These are phyloP conservation scores for Lethenteron reissneri DNA, from an alignment of 2,113 vertebrate species.

Conservation along the genomic window DNA sequence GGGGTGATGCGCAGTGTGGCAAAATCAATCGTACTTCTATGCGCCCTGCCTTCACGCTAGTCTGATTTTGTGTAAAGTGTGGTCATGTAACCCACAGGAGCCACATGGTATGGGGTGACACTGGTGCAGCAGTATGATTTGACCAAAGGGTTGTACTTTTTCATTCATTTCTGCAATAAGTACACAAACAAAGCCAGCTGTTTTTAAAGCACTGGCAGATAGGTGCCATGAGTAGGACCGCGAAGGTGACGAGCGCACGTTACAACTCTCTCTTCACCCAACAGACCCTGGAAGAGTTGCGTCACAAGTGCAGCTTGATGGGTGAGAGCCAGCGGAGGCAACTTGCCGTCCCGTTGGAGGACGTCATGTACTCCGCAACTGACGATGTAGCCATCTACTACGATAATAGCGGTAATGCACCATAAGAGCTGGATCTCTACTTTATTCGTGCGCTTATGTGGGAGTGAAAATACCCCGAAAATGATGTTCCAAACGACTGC, in stretches of 20 bases:
- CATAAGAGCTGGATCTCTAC: neutral
- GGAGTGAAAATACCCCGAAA: neutral
- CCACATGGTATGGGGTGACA: no score
- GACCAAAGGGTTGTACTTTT: no score
- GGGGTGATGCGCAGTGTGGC: no score
- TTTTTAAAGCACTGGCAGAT: conserved; percentile 10
- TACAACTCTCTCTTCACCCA: conserved; percentile 1
- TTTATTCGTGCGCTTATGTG: neutral
- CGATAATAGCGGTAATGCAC: conserved; percentile 44
- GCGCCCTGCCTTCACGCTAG: no score
- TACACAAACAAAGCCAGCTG: neutral
- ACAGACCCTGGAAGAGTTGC: conserved; percentile 45
- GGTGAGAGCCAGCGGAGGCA: conserved; percentile 40
- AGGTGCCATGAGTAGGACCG: neutral
- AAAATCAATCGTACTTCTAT: no score
- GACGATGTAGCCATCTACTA: conserved; percentile 64
- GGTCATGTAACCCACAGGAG: no score
- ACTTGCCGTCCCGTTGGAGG: conserved; percentile 44
- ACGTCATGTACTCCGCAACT: conserved; percentile 46
- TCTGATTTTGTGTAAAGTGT: no score
- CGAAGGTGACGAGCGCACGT: no score
- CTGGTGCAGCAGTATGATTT: no score
- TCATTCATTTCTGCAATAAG: neutral
- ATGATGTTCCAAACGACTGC: neutral
- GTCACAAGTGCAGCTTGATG: conserved; percentile 43